Conservation (phyloP, 2,113 vertebrate species). For the Steatornis caripensis region DNA sequence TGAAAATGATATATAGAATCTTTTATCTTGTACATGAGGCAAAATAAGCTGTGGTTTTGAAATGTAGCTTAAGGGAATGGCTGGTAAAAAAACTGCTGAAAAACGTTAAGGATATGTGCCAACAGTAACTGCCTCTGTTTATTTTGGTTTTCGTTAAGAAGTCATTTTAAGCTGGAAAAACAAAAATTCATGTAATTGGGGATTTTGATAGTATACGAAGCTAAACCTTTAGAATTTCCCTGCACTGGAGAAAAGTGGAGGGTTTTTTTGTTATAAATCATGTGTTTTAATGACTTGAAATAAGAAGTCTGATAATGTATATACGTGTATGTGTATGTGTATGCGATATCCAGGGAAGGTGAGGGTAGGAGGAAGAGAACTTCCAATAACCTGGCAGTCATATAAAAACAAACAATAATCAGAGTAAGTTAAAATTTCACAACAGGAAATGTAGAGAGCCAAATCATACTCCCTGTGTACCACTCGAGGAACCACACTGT, state of each 20-base stretch:
- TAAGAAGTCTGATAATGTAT: neutral
- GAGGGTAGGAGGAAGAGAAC: neutral
- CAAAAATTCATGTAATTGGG: neutral
- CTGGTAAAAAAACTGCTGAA: neutral
- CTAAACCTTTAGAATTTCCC: neutral
- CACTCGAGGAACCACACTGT: neutral
- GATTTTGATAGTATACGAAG: neutral
- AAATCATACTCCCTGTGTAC: neutral
- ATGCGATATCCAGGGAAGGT: neutral
- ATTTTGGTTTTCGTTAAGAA: constrained; percentile 13
- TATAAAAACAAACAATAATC: constrained; percentile 41
- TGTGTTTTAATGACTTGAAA: neutral
- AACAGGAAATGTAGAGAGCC: constrained; percentile 38
- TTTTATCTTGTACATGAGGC: neutral
- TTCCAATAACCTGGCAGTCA: constrained; percentile 27
- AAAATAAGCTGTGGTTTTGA: constrained; percentile 36
- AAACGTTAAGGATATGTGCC: constrained; percentile 2
- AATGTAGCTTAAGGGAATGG: constrained; percentile 35
- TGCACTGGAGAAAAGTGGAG: neutral
- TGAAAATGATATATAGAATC: neutral
- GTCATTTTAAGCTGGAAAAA: neutral
- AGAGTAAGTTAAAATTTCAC: constrained; percentile 35
- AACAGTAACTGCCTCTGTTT: constrained; percentile 13
- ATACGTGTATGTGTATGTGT: neutral
- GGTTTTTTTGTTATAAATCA: neutral